Conservation (phyloP, 37 sponge, comb jelly and placozoan genomes). For the Beroe ovata region DNA sequence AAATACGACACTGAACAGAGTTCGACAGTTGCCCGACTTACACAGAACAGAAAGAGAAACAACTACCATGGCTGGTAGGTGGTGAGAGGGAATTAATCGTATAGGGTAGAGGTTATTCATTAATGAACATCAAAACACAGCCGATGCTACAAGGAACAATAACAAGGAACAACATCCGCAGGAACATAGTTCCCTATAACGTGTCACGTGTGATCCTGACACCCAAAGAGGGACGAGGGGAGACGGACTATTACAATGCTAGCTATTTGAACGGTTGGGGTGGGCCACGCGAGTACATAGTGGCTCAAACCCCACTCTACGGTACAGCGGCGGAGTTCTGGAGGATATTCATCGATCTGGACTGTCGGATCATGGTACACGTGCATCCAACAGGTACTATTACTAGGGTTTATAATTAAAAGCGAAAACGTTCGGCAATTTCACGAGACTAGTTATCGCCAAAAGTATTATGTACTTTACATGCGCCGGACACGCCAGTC, state of each 20-base stretch:
- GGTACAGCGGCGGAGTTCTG: neutral
- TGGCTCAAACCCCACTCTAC: constrained; percentile 35
- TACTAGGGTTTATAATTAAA: too few species aligned
- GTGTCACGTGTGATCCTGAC: constrained; percentile 1
- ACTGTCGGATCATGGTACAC: neutral
- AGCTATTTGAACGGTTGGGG: constrained; percentile 62
- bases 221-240: neutral
- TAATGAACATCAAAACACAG: too few species aligned
- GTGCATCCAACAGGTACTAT: constrained; percentile 19
- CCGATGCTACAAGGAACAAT: too few species aligned
- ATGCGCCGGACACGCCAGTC: too few species aligned
- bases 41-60: constrained; percentile 54
- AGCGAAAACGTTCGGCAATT: too few species aligned
- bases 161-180: too few species aligned
- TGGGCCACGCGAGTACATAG: constrained; percentile 42
- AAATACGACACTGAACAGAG: neutral
- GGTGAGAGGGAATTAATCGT: too few species aligned
- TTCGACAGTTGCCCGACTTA: neutral
- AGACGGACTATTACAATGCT: constrained; percentile 44
- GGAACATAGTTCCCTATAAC: constrained; percentile 51
- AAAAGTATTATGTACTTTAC: too few species aligned
- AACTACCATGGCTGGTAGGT: neutral
- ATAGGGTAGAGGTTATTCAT: too few species aligned
- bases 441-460: too few species aligned
- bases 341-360: neutral